Evolutionary conservation across 2,113 vertebrate species (phyloP).

Genomic region (Myotis brandtii): DNA sequence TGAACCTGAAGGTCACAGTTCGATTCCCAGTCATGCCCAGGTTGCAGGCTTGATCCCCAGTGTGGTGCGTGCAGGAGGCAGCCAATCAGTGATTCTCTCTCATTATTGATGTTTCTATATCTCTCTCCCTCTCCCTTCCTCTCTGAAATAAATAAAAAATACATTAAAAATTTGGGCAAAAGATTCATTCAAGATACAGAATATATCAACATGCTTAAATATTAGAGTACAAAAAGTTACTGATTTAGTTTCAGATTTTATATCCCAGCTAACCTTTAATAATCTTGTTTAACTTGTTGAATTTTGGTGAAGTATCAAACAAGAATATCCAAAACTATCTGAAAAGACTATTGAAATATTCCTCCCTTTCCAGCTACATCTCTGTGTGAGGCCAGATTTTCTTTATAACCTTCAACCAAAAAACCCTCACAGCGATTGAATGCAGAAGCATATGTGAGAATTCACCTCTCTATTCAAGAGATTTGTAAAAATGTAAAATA

Average conservation of each 20-base stretch:
- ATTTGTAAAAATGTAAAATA: conserved; percentile 38
- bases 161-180: not conserved
- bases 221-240: not conserved
- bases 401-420: not conserved
- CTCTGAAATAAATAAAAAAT: too few relatives aligned
- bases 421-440: not conserved
- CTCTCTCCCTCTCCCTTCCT: too few relatives aligned
- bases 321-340: not conserved
- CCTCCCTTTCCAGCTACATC: not conserved
- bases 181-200: not conserved
- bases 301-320: not conserved
- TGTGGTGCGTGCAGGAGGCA: too few relatives aligned
- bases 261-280: conserved; percentile 9
- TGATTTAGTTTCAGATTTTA: not conserved
- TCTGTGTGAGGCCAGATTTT: not conserved
- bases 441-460: not conserved
- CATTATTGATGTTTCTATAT: too few relatives aligned
- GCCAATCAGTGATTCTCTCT: too few relatives aligned
- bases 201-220: not conserved
- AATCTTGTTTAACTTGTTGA: not conserved
- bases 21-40: too few relatives aligned
- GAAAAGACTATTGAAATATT: not conserved
- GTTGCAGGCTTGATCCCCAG: too few relatives aligned
- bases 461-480: not conserved
- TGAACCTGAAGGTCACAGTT: too few relatives aligned